Evolutionary conservation across 2,797 vertebrate genomes (phyloP).

Genomic region (Petrocephalus schoutedeni): DNA sequence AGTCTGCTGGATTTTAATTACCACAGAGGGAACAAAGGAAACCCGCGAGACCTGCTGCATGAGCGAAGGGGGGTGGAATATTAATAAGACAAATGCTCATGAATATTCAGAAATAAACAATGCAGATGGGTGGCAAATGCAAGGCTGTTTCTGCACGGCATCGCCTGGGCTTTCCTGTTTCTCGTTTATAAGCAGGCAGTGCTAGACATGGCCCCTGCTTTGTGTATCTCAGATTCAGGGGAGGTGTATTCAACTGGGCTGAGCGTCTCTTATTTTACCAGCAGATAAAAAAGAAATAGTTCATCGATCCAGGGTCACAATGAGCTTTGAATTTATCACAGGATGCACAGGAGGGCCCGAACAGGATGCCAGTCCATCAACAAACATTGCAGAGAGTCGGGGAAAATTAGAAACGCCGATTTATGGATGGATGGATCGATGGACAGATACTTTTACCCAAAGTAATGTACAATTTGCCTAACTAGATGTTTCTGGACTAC

Average conservation of each 20-base stretch:
- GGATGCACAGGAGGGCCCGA: not conserved
- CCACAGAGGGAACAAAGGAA: slow-evolving; percentile 4
- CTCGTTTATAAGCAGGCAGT: not conserved
- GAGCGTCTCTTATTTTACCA: not conserved
- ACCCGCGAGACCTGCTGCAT: not conserved
- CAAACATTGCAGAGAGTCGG: not conserved
- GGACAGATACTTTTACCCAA: not conserved
- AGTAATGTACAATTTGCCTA: not conserved
- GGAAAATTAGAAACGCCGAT: not conserved
- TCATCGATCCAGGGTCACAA: not conserved
- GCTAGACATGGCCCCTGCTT: not conserved
- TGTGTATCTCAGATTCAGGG: not conserved
- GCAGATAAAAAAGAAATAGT: slow-evolving; percentile 4
- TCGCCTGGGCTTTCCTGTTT: not conserved
- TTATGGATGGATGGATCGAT: not conserved
- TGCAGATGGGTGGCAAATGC: not conserved
- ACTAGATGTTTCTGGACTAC: not conserved
- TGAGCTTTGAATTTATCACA: not conserved
- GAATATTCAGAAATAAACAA: slow-evolving; percentile 26
- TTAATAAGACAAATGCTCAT: slow-evolving; percentile 21
- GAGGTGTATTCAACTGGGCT: not conserved
- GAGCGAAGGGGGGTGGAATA: slow-evolving; percentile 9
- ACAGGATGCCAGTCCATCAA: not conserved
- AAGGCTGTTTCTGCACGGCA: not conserved
- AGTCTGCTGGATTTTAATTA: slow-evolving; percentile 26